Evolutionary conservation across 2,888 invertebrate genomes (phyloP).

Genomic region (Leucoptera coffeella): DNA sequence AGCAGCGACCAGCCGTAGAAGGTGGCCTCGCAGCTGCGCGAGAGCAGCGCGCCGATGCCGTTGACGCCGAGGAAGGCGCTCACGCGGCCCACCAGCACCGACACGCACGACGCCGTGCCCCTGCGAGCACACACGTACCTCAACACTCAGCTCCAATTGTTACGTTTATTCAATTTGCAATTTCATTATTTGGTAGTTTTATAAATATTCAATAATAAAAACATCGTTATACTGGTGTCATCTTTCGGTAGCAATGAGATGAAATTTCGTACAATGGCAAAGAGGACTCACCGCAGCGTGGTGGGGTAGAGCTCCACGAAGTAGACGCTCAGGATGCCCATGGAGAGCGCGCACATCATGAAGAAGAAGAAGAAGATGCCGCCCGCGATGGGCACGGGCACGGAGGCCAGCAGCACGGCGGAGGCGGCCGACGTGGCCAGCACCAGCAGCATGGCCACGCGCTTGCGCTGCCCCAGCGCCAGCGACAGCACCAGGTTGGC

Average conservation of each 20-base stretch:
- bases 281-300: conserved; percentile 24
- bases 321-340: conserved; percentile 41
- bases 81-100: conserved; percentile 56
- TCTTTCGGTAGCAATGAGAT: too few relatives aligned
- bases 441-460: conserved; percentile 32
- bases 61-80: conserved; percentile 61
- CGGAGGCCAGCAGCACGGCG: conserved; percentile 25
- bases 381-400: conserved; percentile 27
- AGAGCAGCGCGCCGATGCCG: conserved; percentile 57
- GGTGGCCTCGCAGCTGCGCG: conserved; percentile 55
- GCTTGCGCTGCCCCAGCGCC: conserved; percentile 29
- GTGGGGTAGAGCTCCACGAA: conserved; percentile 44
- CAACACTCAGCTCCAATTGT: too few relatives aligned
- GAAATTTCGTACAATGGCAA: not conserved
- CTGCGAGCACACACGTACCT: too few relatives aligned
- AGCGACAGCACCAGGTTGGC: conserved; percentile 32
- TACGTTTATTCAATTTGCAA: too few relatives aligned
- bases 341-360: conserved; percentile 30
- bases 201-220: not conserved
- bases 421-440: conserved; percentile 18
- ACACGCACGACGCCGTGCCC: conserved; percentile 58
- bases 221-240: not conserved
- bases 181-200: too few relatives aligned
- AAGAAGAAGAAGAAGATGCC: conserved; percentile 42
- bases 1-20: conserved; percentile 53